Evolutionary conservation across 1,140 invertebrate species (phyloP).

Genomic region (Lutraria rhynchaena): DNA sequence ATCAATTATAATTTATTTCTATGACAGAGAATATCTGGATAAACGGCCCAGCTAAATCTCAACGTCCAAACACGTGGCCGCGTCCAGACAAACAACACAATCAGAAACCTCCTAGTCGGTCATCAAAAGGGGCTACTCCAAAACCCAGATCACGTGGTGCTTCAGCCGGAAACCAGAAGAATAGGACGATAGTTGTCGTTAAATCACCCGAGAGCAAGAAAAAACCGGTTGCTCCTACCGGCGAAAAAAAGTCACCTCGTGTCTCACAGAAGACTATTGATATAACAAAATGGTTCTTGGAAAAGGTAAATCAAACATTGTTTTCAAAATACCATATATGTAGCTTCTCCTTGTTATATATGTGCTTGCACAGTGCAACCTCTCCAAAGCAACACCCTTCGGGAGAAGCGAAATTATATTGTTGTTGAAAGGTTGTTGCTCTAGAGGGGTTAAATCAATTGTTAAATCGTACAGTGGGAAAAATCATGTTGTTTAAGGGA

Average conservation of each 20-base stretch:
- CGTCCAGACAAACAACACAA: constrained; percentile 22
- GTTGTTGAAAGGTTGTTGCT: too few relatives aligned
- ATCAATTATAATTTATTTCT: not conserved
- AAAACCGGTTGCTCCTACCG: not conserved
- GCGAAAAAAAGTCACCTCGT: not conserved
- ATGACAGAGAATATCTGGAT: constrained; percentile 31
- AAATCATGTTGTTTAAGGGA: too few relatives aligned
- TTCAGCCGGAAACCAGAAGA: constrained; percentile 4
- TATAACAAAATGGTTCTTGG: constrained; percentile 40
- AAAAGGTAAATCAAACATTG: too few relatives aligned
- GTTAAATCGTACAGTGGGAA: too few relatives aligned
- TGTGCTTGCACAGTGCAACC: too few relatives aligned
- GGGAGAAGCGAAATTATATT: too few relatives aligned
- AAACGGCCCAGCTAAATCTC: not conserved
- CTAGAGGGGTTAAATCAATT: too few relatives aligned
- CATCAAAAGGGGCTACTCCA: too few relatives aligned
- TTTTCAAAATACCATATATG: too few relatives aligned
- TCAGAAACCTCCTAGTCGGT: not conserved
- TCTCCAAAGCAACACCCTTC: too few relatives aligned
- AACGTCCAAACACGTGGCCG: constrained; percentile 59
- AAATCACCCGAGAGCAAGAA: constrained; percentile 10
- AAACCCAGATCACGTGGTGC: not conserved
- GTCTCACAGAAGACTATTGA: constrained; percentile 3
- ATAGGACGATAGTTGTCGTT: constrained; percentile 4
- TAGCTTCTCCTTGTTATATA: too few relatives aligned